Evolutionary conservation across 2,113 vertebrate species (phyloP), one percentile per base, ranked within the genome.

Genomic region (Polyodon spathula): DNA sequence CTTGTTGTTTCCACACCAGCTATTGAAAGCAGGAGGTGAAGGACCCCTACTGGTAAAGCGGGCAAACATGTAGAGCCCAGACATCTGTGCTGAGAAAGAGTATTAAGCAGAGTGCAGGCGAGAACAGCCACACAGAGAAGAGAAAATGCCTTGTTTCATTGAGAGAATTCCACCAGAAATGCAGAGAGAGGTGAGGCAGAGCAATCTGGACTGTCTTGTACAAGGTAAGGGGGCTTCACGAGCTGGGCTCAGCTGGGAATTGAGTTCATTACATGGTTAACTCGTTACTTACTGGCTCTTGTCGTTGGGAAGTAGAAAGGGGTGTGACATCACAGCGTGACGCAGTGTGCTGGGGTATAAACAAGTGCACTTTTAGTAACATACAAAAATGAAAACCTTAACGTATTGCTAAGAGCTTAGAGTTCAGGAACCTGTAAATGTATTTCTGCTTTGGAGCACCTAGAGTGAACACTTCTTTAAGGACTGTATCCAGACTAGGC

Each of bases 41-140:
- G 86, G 85, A 88, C 86, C 84, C 84, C 84, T 86, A 85, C 86
- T 84, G 84, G 87, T 81, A 83, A 86, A 83, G 81, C 84, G 80
- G 85, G 83, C 82, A 84, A 86, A 83, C 79, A 82, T 64, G 70
- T 76, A 58, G 79, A 78, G 77, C 77, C 76, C 68, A 73, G 76
- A 84, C 85, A 86, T 87, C 85, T 86, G 84, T 79, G 81, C 75
- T 73, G 65, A 44, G 73, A 71, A 39, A 40, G 73, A 55, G 85
- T 72, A 83, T 73, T 71, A 71, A 68, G 65, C 66, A 70, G 69
- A 72, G 66, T 71, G 71, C 69, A 74, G 68, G 70, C 72, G 68
- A 73, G 67, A 73, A 71, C 70, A 83, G 71, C 78, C 76, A 75
- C 75, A 79, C 76, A 77, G 73, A 60, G 62, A 64, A 80, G 77